These are phyloP conservation scores for Drosophila ogumai DNA, from an alignment of 1,140 invertebrate genomes.

Conservation along the genomic window DNA sequence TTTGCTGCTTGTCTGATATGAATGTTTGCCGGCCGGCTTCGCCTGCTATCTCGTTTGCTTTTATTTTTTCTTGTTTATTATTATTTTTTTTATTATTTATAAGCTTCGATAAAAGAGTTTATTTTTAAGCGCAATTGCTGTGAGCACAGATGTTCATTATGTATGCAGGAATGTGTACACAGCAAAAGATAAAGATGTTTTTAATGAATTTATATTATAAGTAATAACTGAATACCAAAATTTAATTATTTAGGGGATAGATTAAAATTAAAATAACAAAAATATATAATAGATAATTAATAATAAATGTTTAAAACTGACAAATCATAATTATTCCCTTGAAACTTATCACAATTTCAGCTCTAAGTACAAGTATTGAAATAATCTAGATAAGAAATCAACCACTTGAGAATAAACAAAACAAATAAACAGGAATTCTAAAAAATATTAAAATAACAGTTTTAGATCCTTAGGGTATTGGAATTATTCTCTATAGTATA, in stretches of 20 bases:
- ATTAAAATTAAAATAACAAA: too few species aligned
- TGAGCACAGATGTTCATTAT: constrained; percentile 23
- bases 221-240: too few species aligned
- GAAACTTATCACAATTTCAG: neutral
- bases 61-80: neutral
- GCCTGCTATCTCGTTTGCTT: constrained; percentile 18
- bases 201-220: too few species aligned
- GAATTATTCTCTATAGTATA: neutral
- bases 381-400: neutral
- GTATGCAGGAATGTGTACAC: constrained; percentile 34
- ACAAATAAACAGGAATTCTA: neutral
- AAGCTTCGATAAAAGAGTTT: constrained; percentile 22
- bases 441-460: neutral
- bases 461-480: too few species aligned
- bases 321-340: neutral
- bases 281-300: too few species aligned
- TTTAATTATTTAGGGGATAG: too few species aligned
- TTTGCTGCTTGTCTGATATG: constrained; percentile 21
- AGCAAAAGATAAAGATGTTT: constrained; percentile 1
- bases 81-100: constrained; percentile 10
- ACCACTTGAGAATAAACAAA: neutral
- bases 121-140: constrained; percentile 23
- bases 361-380: neutral
- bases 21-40: constrained; percentile 50
- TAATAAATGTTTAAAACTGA: neutral